Conservation (phyloP, 2,113 vertebrate species). For the Haemorhous mexicanus region DNA sequence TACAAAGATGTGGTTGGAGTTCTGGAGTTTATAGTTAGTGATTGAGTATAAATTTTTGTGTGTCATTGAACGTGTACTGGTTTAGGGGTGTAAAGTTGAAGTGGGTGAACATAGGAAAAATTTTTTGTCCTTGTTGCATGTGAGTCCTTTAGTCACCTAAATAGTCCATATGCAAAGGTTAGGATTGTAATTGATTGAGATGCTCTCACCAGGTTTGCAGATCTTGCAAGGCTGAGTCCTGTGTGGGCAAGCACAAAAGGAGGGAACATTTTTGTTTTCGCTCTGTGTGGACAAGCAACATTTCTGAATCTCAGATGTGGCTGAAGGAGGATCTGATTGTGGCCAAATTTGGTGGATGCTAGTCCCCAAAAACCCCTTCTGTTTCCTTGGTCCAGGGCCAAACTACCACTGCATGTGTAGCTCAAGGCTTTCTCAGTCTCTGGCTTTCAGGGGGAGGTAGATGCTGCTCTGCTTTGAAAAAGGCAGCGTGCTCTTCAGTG, state of each 20-base stretch:
- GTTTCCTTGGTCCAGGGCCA: background rate
- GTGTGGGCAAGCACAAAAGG: background rate
- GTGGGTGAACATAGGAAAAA: background rate
- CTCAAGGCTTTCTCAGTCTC: background rate
- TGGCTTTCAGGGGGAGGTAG: background rate
- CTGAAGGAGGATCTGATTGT: background rate
- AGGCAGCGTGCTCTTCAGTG: accelerated
- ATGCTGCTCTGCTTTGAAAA: background rate
- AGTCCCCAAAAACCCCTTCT: background rate
- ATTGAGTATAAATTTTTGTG: background rate
- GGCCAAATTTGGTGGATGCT: background rate
- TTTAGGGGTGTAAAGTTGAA: background rate
- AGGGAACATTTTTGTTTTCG: background rate
- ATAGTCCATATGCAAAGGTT: background rate
- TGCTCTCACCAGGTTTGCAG: background rate
- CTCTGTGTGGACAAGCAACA: background rate
- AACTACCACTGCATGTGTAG: background rate
- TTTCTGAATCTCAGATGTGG: background rate
- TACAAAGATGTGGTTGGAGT: background rate
- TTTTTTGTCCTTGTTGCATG: background rate
- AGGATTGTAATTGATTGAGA: background rate
- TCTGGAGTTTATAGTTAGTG: background rate
- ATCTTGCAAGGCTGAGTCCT: background rate
- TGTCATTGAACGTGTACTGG: background rate
- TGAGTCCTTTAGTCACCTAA: background rate